phyloP scores from a whole-genome alignment of 2,113 vertebrate genomes.

The Oncorhynchus gorbuscha region DNA sequence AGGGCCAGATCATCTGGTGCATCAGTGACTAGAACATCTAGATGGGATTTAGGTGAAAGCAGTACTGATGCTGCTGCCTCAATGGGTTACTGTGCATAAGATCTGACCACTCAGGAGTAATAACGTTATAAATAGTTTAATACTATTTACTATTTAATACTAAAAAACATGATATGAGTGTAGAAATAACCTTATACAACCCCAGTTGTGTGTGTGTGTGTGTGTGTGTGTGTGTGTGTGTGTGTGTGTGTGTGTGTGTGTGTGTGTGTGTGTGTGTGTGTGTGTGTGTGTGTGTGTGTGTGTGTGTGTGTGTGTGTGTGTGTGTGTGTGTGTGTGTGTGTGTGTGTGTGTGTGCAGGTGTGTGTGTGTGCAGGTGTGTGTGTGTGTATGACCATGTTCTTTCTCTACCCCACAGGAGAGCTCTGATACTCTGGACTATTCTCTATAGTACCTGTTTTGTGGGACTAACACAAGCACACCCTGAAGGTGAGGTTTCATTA shows the following conservation, averaged over 20 bases:
- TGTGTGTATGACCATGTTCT: background rate
- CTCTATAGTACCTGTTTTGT: slow-evolving; percentile 83
- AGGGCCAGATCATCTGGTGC: slow-evolving; percentile 28
- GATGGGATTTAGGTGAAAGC: slow-evolving; percentile 24
- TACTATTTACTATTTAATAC: too few species aligned
- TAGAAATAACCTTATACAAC: too few species aligned
- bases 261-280: too few species aligned
- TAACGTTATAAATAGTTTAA: background rate
- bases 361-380: too few species aligned
- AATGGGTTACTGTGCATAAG: background rate
- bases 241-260: too few species aligned
- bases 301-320: too few species aligned
- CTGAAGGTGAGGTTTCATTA: slow-evolving; percentile 82
- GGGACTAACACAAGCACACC: slow-evolving; percentile 81
- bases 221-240: too few species aligned
- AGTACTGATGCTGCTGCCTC: slow-evolving; percentile 5
- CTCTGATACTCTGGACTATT: slow-evolving; percentile 86
- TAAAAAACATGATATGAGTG: too few species aligned
- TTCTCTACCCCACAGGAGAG: slow-evolving; percentile 74
- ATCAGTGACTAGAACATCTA: slow-evolving; percentile 50
- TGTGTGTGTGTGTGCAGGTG: too few species aligned
- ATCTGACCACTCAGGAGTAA: background rate
- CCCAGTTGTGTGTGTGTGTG: too few species aligned
- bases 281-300: too few species aligned
- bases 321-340: too few species aligned